A percentile compares a stretch with the other conserved stretches of the same genome.
Conservation (phyloP, 2,888 invertebrate genomes). For the Macropis europaea region DNA sequence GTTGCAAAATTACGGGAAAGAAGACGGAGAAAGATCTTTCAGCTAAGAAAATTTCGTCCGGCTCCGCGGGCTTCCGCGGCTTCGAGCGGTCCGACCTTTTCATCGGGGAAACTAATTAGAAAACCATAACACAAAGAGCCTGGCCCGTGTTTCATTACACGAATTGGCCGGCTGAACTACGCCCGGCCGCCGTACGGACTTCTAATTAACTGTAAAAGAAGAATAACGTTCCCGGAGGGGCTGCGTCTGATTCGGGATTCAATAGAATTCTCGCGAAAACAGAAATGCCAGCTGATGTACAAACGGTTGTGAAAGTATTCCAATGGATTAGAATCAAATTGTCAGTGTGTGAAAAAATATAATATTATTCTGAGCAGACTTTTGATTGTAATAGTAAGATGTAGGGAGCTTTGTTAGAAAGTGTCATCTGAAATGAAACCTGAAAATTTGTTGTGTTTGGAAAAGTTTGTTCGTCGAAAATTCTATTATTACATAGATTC, state of each 20-base stretch:
- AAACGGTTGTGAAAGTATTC: too few species aligned
- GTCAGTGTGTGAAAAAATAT: too few species aligned
- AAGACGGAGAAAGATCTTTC: not conserved
- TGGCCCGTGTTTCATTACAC: slow-evolving; percentile 10
- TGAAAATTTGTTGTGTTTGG: too few species aligned
- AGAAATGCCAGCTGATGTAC: not conserved
- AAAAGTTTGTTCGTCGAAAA: too few species aligned
- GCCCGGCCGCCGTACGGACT: not conserved
- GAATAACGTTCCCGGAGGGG: not conserved
- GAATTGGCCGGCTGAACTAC: slow-evolving; percentile 10
- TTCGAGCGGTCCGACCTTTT: slow-evolving; percentile 3
- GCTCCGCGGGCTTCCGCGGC: too few species aligned
- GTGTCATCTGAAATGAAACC: too few species aligned
- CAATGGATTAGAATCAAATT: too few species aligned
- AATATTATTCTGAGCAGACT: too few species aligned
- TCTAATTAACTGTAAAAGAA: slow-evolving; percentile 12
- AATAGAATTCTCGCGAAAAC: not conserved
- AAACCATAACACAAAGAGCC: not conserved
- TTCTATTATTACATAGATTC: too few species aligned
- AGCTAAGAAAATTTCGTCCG: not conserved
- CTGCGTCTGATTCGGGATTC: too few species aligned
- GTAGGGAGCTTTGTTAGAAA: too few species aligned
- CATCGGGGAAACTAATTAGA: slow-evolving; percentile 9
- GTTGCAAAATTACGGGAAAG: not conserved
- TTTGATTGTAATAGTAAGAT: too few species aligned